These are phyloP conservation scores for Dromas ardeola DNA, from an alignment of 2,113 vertebrate species.

Conservation along the genomic window DNA sequence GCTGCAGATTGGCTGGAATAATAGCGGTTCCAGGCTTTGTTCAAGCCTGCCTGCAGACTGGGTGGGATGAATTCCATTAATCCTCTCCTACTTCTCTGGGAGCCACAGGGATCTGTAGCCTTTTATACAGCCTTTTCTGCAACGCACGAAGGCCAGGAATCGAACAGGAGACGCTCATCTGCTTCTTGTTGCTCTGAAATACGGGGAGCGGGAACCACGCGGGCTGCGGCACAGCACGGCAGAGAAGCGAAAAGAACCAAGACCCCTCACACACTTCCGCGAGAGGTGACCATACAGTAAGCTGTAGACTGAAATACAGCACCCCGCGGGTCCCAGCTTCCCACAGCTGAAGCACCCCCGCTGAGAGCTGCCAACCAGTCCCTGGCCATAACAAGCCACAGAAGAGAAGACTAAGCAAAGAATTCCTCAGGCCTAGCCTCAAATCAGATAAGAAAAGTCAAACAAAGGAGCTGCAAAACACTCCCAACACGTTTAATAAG, in stretches of 20 bases:
- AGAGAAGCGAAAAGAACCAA: not conserved
- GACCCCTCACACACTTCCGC: fast-evolving
- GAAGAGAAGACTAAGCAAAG: not conserved
- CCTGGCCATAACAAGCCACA: not conserved
- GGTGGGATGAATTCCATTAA: slow-evolving; percentile 14
- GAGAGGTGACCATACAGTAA: not conserved
- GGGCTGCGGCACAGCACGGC: not conserved
- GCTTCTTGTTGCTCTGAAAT: not conserved
- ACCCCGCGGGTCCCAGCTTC: not conserved
- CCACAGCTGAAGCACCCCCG: not conserved
- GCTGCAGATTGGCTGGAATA: not conserved
- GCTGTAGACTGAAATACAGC: not conserved
- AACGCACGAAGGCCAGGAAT: not conserved
- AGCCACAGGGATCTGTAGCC: not conserved
- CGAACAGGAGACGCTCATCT: not conserved
- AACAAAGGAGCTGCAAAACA: slow-evolving; percentile 7
- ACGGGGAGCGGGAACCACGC: not conserved
- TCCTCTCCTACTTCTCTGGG: not conserved
- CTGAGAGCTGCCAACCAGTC: not conserved
- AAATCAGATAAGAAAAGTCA: not conserved
- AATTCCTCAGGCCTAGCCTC: not conserved
- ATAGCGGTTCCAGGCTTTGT: not conserved
- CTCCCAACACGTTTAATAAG: not conserved
- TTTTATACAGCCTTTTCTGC: not conserved
- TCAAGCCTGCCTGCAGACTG: slow-evolving; percentile 4